Evolutionary conservation across 30 jellyfish, hydroid and myxozoan species (phyloP), one percentile per base, ranked within the genome.

Genomic region (Rhopilema esculentum): DNA sequence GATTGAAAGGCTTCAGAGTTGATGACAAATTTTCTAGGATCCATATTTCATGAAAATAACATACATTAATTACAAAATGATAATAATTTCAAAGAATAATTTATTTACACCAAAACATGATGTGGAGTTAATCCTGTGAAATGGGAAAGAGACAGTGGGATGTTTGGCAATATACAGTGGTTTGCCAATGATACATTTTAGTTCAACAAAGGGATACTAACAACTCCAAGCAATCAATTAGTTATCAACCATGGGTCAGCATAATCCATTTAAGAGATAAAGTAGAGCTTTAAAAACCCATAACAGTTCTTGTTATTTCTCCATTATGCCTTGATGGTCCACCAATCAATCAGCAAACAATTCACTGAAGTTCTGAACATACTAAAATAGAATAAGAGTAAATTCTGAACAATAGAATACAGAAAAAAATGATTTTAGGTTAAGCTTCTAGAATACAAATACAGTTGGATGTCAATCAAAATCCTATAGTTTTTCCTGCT

Each of bases 291-390:
- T n/a, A n/a, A n/a, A n/a, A n/a, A n/a, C n/a, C n/a, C n/a, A n/a
- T n/a, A n/a, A n/a, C n/a, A n/a, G n/a, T n/a, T n/a, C n/a, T n/a
- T n/a, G n/a, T n/a, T n/a, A n/a, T n/a, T n/a, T n/a, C n/a, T n/a
- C n/a, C n/a, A n/a, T n/a, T n/a, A n/a, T n/a, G n/a, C n/a, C n/a
- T n/a, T n/a, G n/a, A n/a, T n/a, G n/a, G n/a, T n/a, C n/a, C n/a
- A n/a, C n/a, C n/a, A n/a, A 21, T 72, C 66, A 25, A 48, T 84
- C 92, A 26, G 92, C 80, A 72, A 49, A 84, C 76, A 19, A 51
- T 64, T 84, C 86, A 57, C 49, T 85, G 64, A 84, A 84, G 40
- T 57, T 48, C 20, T 84, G 87, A n/a, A 84, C 87, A 61, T 84
- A 84, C 92, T 84, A 31, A 53, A 72, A 63, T 7, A 8, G n/a